Evolutionary conservation across 2,113 vertebrate genomes (phyloP).

Genomic region (Ptychochromis oligacanthus): DNA sequence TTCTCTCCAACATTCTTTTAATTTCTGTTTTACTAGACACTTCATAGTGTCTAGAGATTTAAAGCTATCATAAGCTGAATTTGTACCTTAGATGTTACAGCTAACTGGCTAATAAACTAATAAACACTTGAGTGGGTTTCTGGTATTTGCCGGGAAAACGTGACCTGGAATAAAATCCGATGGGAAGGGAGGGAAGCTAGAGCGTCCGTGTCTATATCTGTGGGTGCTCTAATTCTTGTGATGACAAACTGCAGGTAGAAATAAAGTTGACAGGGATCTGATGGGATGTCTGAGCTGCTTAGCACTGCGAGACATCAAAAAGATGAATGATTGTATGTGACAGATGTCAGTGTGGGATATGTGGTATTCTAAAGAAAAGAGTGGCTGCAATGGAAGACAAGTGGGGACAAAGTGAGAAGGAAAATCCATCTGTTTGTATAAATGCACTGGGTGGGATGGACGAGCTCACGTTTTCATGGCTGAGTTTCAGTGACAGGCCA

Average conservation of each 20-base stretch:
- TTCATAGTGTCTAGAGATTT: background rate
- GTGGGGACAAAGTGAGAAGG: conserved; percentile 7
- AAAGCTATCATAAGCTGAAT: background rate
- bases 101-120: background rate
- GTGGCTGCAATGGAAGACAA: conserved; percentile 35
- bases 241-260: conserved; percentile 58
- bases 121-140: background rate
- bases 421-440: conserved; percentile 28
- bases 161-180: conserved; percentile 20
- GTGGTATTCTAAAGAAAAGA: conserved; percentile 47
- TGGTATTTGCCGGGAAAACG: conserved; percentile 6
- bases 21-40: background rate
- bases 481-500: conserved; percentile 54
- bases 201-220: background rate
- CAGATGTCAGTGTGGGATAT: conserved; percentile 43
- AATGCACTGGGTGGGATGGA: conserved; percentile 20
- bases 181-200: background rate
- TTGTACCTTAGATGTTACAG: background rate
- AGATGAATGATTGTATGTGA: conserved; percentile 49
- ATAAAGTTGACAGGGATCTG: conserved; percentile 55
- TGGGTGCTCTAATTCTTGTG: conserved; percentile 18
- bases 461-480: conserved; percentile 40
- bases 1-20: background rate
- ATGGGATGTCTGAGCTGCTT: conserved; percentile 56
- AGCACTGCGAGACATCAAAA: conserved; percentile 29